Evolutionary conservation across 1,140 invertebrate genomes (phyloP).

Genomic region (Vanessa atalanta): DNA sequence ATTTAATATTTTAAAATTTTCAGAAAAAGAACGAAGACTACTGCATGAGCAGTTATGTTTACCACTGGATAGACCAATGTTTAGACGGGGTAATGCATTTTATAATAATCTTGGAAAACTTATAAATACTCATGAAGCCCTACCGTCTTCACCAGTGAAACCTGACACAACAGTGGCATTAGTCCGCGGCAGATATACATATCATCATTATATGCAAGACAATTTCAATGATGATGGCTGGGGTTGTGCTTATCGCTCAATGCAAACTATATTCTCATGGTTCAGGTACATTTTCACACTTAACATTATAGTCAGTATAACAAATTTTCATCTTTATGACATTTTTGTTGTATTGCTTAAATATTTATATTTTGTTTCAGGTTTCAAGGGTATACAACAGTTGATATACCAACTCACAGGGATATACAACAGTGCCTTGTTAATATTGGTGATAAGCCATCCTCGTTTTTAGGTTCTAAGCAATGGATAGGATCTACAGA

Average conservation of each 20-base stretch:
- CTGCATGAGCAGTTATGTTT: slow-evolving; percentile 87
- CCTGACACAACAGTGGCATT: slow-evolving; percentile 76
- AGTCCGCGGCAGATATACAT: slow-evolving; percentile 93
- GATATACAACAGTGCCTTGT: slow-evolving; percentile 97
- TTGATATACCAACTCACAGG: slow-evolving; percentile 90
- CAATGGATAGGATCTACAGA: slow-evolving; percentile 99
- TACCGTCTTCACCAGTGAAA: slow-evolving; percentile 42
- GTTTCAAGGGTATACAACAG: slow-evolving; percentile 95
- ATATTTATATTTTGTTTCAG: slow-evolving; percentile 62
- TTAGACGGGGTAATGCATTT: slow-evolving; percentile 86
- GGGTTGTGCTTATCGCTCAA: slow-evolving; percentile 99
- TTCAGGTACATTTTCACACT: slow-evolving; percentile 83
- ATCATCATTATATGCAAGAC: slow-evolving; percentile 99
- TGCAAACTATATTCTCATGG: slow-evolving; percentile 99
- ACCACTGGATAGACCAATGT: slow-evolving; percentile 84
- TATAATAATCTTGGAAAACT: slow-evolving; percentile 83
- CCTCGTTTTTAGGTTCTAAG: slow-evolving; percentile 92
- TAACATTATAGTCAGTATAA: background rate
- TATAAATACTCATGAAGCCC: slow-evolving; percentile 86
- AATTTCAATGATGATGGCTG: slow-evolving; percentile 97
- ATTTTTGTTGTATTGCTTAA: background rate
- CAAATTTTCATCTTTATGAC: background rate
- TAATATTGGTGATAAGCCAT: slow-evolving; percentile 95
- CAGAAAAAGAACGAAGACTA: slow-evolving; percentile 83
- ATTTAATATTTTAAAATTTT: slow-evolving; percentile 9